Evolutionary conservation across 1,140 invertebrate species (phyloP).

Genomic region (Microvelia longipes): DNA sequence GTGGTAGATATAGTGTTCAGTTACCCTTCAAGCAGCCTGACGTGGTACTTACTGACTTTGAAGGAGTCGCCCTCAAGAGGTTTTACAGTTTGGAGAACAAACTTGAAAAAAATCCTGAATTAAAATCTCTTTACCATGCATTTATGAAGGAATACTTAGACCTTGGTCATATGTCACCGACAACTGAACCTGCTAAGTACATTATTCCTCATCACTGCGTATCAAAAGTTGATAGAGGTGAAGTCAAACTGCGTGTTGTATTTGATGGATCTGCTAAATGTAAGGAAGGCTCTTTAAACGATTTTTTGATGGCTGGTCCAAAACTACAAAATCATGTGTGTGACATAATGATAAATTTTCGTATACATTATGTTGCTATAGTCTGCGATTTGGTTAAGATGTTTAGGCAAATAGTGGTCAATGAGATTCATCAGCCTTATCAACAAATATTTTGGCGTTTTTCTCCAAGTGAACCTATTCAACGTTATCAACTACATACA

Average conservation of each 20-base stretch:
- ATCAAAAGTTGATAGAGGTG: not conserved
- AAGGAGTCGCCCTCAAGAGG: not conserved
- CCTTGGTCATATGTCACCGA: not conserved
- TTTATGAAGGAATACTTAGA: too few relatives aligned
- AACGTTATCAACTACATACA: not conserved
- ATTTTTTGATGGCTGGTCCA: slow-evolving; percentile 1
- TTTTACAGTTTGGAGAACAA: not conserved
- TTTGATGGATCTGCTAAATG: not conserved
- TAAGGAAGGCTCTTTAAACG: slow-evolving; percentile 3
- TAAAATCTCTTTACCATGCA: not conserved
- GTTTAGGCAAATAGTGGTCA: not conserved
- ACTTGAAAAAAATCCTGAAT: not conserved
- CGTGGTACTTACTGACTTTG: not conserved
- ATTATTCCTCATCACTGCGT: not conserved
- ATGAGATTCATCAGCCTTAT: not conserved
- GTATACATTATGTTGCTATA: not conserved
- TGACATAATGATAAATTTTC: not conserved
- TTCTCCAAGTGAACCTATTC: not conserved
- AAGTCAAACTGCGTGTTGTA: not conserved
- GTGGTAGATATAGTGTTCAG: not conserved
- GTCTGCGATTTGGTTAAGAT: not conserved
- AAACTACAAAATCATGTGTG: slow-evolving; percentile 2
- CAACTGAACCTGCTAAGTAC: not conserved
- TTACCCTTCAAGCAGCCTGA: not conserved
- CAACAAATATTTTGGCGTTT: not conserved